Base-by-base conservation (phyloP, 2,113 vertebrate species). In the Herpailurus yagouaroundi region DNA sequence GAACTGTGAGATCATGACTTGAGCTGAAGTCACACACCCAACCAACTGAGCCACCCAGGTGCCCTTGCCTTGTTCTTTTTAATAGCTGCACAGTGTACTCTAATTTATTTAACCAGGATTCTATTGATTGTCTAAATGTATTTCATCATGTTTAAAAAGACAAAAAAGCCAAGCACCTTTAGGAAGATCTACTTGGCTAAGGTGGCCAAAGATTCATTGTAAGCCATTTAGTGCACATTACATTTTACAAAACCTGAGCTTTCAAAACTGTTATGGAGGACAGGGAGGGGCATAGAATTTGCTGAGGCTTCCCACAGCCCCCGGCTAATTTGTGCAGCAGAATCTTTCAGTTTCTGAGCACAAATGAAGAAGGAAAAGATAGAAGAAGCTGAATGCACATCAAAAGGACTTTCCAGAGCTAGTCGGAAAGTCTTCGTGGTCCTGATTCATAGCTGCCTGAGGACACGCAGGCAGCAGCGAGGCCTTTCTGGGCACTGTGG, bases 141-240 rank as follows among this genome's bases (percentile, higher is more conserved):
- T 95, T 76, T 93, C 83, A 31, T 64, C 36, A 91, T 77, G 36
- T 33, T 88, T 95, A 93, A 85, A 96, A 95, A 89, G 25, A 79
- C 36, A 55, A 86, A 86, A 89, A 52, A 25, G 14, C 73, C 52
- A 95, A 86, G 23, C 87, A 52, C 50, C 90, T 95, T 85, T 92
- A 82, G 80, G 92, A 86, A 96, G 90, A 57, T 63, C 33, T 71
- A 11, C 63, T 63, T 88, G 81, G 50, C 82, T 85, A 57, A 63
- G 25, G 57, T 57, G 73, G 33, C 57, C 14, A 15, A 33, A 89
- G 81, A 68, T 19, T 93, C 18, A 13, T 9, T 21, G 7, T 52
- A 38, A 85, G 27, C 13, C 66, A 38, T 63, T 91, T 73, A 33
- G 38, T 57, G 7, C 19, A 45, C 45, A 64, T 89, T 63, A 45